Evolutionary conservation across 2,113 vertebrate genomes (phyloP), one percentile per base, ranked within the genome.

Genomic region (Henicopernis longicauda): DNA sequence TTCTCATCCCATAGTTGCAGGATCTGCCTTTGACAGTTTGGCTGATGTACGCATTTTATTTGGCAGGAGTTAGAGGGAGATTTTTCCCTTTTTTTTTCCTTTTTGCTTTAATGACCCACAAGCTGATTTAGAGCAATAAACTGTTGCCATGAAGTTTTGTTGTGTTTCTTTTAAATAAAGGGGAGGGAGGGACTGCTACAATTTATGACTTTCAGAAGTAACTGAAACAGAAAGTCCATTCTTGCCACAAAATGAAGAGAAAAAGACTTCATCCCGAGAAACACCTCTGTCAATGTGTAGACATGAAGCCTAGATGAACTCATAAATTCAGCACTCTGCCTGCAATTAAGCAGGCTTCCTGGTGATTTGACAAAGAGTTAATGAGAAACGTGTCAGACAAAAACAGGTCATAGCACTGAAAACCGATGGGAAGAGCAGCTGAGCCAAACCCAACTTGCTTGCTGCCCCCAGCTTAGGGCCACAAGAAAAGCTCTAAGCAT

Each of bases 181-280:
- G 86, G 70, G 90, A 89, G 61, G 94, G 93, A 95, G 83, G 55
- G 47, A 18, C 52, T 16, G 62, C 55, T 82, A 63, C 57, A 74
- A 97, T 97, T 92, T 96, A 97, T n/a, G 95, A 85, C 49, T 49
- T 87, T 88, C 86, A 83, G 31, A 84, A 96, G 90, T 42, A 81
- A 92, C 89, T 82, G 80, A 94, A 96, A 97, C 97, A 98, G 97
- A 97, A 97, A 97, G 96, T 85, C 97, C 95, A 82, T 98, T 98
- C 98, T 97, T 92, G 83, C 76, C 92, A 50, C 1, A 9, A 89
- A 93, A 91, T 18, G 86, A 84, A 96, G 95, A 83, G 90, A 86
- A 96, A 78, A 82, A 92, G 93, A 55, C 84, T 86, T 84, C 83
- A 52, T 92, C 93, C 95, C 93, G 94, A 96, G 95, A 96, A 97